Base-by-base conservation (phyloP, 2,888 invertebrate species). In the Drosophila borborema region DNA sequence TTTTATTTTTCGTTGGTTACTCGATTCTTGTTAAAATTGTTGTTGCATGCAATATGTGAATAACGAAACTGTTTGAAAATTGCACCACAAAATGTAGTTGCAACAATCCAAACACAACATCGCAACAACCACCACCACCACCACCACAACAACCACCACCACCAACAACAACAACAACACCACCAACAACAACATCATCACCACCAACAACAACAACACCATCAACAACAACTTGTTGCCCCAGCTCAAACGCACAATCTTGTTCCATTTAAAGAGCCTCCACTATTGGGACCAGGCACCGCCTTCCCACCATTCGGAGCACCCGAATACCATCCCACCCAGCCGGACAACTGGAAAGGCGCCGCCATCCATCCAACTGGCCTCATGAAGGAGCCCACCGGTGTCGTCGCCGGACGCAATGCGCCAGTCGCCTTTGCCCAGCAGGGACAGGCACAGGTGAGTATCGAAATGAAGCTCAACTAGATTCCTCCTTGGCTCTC, bases 321-420 rank as follows among this genome's bases (percentile, higher is more conserved):
- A 82, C 92, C 92, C 74, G 93, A 93, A 84, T 93, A 92, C 80
- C 93, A 93, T 91, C 90, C 92, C 86, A 91, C 92, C 86, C 91
- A 92, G 74, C 92, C 92, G 55, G 93, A 93, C 40, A 92, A 91
- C 80, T 93, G 93, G 93, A 93, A 93, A 83, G 91, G 92, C 41
- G 90, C 92, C 74, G 89, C 92, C 60, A 92, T 92, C 72, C 93
- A 93, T 89, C 90, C 92, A 73, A 91, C 95, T 20, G 95, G 95
- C 6, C 94, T 95, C 92, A 94, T 95, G 94, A 95, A 95, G 91
- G 95, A 95, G 66, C 94, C 95, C 84, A 89, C 93, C 65, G 85
- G 85, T 78, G 94, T 94, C 1, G 94, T 94, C 3, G 89, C 92
- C 69, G 92, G 92, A 75, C 93, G 93, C 80, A 93, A 92, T 91